Evolutionary conservation across 1,140 invertebrate species (phyloP).

Genomic region (Stegodyphus mimosarum): DNA sequence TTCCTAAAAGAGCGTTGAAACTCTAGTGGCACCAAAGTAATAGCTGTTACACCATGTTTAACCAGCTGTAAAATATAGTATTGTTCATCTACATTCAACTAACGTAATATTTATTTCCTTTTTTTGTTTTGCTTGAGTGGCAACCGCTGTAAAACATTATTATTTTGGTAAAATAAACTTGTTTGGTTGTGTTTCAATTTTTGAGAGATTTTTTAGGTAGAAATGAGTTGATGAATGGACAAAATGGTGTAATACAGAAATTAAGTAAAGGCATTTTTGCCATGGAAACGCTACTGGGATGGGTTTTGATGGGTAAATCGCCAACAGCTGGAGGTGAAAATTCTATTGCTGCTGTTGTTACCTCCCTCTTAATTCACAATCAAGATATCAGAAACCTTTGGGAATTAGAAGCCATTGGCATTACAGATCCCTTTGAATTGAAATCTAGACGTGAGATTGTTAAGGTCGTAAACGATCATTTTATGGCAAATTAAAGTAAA

Average conservation of each 20-base stretch:
- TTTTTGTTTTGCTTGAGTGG: no score
- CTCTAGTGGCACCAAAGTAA: no score
- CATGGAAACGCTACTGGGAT: conserved; percentile 66
- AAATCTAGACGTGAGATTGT: conserved; percentile 1
- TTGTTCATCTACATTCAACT: no score
- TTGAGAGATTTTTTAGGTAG: no score
- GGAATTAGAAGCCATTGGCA: conserved; percentile 13
- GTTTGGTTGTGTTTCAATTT: no score
- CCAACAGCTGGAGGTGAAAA: neutral
- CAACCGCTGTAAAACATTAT: no score
- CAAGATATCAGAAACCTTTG: conserved; percentile 17
- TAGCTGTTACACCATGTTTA: no score
- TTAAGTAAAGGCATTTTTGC: conserved; percentile 64
- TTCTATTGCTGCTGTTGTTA: neutral
- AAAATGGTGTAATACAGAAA: conserved; percentile 62
- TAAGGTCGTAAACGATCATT: neutral
- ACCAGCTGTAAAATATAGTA: no score
- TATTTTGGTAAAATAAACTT: no score
- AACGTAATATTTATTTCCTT: no score
- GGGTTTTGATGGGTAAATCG: conserved; percentile 53
- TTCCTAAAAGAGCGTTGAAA: no score
- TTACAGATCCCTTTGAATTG: conserved; percentile 13
- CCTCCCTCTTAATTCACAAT: conserved; percentile 17
- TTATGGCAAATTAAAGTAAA: neutral
- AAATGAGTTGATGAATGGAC: no score